These are phyloP conservation scores for Lysandra bellargus DNA, from an alignment of 2,888 invertebrate species.

Conservation along the genomic window DNA sequence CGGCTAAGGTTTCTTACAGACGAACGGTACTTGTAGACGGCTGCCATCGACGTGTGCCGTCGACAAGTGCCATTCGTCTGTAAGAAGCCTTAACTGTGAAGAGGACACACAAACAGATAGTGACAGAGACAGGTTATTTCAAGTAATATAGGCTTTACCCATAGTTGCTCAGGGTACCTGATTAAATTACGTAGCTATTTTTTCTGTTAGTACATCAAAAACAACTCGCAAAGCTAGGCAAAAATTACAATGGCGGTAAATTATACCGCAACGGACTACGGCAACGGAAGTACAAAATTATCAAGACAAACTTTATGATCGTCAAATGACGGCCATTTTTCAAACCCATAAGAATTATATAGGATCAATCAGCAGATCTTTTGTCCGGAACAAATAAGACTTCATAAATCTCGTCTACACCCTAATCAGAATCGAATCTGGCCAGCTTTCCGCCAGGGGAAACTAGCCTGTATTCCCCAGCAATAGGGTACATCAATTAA, in stretches of 20 bases:
- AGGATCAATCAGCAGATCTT: constrained; percentile 27
- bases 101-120: too few relatives aligned
- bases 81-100: too few relatives aligned
- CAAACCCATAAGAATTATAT: constrained; percentile 15
- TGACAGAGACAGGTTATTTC: too few relatives aligned
- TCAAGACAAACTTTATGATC: constrained; percentile 7
- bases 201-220: too few relatives aligned
- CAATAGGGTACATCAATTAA: background rate
- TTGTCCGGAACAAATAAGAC: constrained; percentile 26
- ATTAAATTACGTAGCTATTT: too few relatives aligned
- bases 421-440: constrained; percentile 20
- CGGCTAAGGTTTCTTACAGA: too few relatives aligned
- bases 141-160: too few relatives aligned
- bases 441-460: background rate
- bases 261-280: background rate
- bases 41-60: too few relatives aligned
- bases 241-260: background rate
- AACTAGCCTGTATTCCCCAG: background rate
- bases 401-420: constrained; percentile 16
- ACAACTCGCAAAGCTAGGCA: too few relatives aligned
- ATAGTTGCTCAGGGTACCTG: too few relatives aligned
- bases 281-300: background rate
- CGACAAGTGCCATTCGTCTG: too few relatives aligned
- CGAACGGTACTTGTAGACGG: too few relatives aligned
- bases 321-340: constrained; percentile 7